Conservation (phyloP, 2,113 vertebrate species). For the Cyanoderma ruficeps region DNA sequence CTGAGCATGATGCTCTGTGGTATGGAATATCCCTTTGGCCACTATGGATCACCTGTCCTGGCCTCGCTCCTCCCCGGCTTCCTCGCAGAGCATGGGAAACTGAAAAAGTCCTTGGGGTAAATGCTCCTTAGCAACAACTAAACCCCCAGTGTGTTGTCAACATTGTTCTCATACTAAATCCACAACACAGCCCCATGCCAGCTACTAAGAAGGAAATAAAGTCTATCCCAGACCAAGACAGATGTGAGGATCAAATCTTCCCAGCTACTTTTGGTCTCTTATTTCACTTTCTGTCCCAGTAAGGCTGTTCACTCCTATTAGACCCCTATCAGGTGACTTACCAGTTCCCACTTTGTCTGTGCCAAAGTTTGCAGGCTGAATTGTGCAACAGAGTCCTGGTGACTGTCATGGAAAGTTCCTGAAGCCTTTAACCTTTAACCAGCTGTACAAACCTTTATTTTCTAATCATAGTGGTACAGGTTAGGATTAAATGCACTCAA, state of each 20-base stretch:
- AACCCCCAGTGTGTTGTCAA: neutral
- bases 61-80: neutral
- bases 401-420: neutral
- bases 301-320: neutral
- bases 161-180: neutral
- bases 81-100: neutral
- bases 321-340: accelerated
- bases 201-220: neutral
- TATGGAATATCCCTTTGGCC: neutral
- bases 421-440: neutral
- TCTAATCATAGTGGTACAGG: neutral
- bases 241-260: neutral
- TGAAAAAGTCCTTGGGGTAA: neutral
- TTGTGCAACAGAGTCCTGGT: neutral
- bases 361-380: neutral
- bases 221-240: neutral
- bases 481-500: neutral
- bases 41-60: neutral
- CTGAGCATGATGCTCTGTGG: neutral
- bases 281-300: neutral
- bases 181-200: neutral
- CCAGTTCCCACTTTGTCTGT: neutral
- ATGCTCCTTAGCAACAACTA: neutral
- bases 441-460: neutral
- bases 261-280: accelerated